Conservation (phyloP, 1,140 invertebrate genomes). For the Diorhabda elongata region DNA sequence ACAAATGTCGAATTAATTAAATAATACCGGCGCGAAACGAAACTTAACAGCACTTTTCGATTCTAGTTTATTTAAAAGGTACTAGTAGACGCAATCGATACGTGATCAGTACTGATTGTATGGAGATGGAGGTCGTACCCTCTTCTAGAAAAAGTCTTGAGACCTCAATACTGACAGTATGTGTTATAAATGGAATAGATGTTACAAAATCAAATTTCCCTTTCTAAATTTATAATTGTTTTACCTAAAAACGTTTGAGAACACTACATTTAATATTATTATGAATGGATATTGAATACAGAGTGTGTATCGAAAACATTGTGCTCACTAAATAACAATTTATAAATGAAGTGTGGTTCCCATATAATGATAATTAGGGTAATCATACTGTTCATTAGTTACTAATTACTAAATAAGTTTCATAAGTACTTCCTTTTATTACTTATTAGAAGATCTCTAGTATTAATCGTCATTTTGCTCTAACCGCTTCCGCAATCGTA, state of each 20-base stretch:
- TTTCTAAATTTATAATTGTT: neutral
- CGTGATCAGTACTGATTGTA: constrained; percentile 23
- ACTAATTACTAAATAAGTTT: too few species aligned
- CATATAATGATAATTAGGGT: too few species aligned
- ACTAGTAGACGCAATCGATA: constrained; percentile 21
- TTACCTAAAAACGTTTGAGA: constrained; percentile 1
- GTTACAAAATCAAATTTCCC: neutral
- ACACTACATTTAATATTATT: neutral
- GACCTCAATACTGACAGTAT: constrained; percentile 17
- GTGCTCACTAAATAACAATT: too few species aligned
- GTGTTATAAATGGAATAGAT: neutral
- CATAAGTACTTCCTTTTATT: too few species aligned
- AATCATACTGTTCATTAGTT: too few species aligned
- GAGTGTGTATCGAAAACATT: too few species aligned
- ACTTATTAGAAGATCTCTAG: too few species aligned
- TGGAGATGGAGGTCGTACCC: constrained; percentile 25
- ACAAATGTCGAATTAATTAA: neutral
- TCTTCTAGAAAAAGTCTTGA: constrained; percentile 21
- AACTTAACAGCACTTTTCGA: neutral
- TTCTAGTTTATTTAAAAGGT: neutral
- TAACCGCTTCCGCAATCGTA: too few species aligned
- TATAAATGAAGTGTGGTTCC: too few species aligned
- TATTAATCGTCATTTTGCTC: too few species aligned
- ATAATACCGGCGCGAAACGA: neutral
- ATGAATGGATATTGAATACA: too few species aligned